Evolutionary conservation across 2,113 vertebrate genomes (phyloP), one percentile per base, ranked within the genome.

Genomic region (Theropithecus gelada): DNA sequence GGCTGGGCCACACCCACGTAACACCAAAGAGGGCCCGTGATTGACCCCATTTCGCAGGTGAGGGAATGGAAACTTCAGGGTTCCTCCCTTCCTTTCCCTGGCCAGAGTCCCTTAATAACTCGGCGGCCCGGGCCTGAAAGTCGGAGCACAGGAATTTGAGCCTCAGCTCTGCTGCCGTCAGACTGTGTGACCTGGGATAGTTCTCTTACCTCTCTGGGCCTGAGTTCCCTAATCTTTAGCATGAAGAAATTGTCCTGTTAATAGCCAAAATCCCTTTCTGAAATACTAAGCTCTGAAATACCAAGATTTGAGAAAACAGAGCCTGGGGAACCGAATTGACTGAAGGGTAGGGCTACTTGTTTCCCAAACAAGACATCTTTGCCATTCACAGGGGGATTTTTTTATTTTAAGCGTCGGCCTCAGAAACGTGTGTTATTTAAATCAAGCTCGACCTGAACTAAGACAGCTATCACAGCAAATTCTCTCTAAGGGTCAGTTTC

Each of bases 231-330:
- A 25, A 76, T 85, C 52, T 27, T 81, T n/a, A 68, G n/a, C 12
- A 3, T 61, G 6, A 94, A 20, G 25, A 76, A 50, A 25, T 32
- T 59, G 27, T 45, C 66, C 70, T n/a, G 12, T 50, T 57, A n/a
- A 30, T 57, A 87, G 10, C 27, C 88, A 59, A 50, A 61, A n/a
- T 38, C 27, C 73, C 48, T 43, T 80, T 85, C 17, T 64, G 35
- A 88, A 84, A 94, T 40, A 20, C 76, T 75, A 82, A 55, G 18
- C 23, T 80, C 81, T 91, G 82, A 78, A 95, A 72, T 89, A 48
- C 43, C 82, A 76, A 43, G 70, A 55, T 59, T 57, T 94, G 76
- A 30, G 50, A 52, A 85, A 88, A 68, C 35, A 30, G 55, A 64
- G 23, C 13, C 43, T 10, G 43, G 84, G 27, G 32, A 88, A 88